These are phyloP conservation scores for Pampusana beccarii DNA, from an alignment of 2,113 vertebrate genomes.

Conservation along the genomic window DNA sequence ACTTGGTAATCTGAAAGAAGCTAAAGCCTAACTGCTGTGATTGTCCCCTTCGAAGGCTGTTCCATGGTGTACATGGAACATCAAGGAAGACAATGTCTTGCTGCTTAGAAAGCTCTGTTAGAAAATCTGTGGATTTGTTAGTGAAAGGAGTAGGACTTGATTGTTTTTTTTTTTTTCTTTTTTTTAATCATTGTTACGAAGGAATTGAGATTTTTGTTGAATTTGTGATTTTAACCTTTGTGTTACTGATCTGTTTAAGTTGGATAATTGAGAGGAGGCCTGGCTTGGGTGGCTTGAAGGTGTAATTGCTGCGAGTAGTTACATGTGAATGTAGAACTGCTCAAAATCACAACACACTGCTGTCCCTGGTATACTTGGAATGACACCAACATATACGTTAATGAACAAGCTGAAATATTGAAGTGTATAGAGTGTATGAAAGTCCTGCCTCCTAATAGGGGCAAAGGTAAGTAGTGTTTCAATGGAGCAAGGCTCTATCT, in stretches of 20 bases:
- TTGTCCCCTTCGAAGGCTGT: background rate
- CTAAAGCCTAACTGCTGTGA: background rate
- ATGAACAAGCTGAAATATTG: background rate
- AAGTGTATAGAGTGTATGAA: background rate
- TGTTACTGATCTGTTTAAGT: background rate
- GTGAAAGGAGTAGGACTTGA: background rate
- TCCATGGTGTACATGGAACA: background rate
- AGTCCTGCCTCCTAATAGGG: background rate
- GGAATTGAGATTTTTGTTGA: background rate
- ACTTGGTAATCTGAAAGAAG: background rate
- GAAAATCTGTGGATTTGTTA: background rate
- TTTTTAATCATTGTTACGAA: background rate
- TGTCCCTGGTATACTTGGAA: background rate
- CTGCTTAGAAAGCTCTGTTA: background rate
- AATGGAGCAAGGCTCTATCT: background rate
- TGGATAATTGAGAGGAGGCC: background rate
- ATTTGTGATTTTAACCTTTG: background rate
- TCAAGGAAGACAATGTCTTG: background rate
- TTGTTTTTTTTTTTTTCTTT: background rate
- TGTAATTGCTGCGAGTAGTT: background rate
- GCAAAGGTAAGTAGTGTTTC: background rate
- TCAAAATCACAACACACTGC: background rate
- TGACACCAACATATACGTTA: background rate
- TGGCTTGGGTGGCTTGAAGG: background rate
- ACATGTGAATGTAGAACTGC: background rate